Evolutionary conservation across 2,888 invertebrate genomes (phyloP), one percentile per base, ranked within the genome.

Genomic region (Cremastinae sp.): DNA sequence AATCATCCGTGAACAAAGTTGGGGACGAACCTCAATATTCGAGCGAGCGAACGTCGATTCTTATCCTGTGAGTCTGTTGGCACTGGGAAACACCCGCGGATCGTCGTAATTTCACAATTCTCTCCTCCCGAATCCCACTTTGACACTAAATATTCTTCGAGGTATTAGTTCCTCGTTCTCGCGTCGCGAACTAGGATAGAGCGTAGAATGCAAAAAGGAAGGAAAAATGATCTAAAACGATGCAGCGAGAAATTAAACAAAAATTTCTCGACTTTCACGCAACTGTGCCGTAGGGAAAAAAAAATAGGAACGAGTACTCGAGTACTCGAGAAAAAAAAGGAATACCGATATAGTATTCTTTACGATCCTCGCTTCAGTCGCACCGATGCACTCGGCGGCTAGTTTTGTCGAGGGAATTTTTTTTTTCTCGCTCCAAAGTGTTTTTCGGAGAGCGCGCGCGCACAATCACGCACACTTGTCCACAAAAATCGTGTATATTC

Each of bases 381-480:
- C 47, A 47, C 58, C 55, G 53, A 68, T 64, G 49, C 72, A 68
- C 65, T 65, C 71, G 14, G 55, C 53, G 45, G 69, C 69, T 56
- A 65, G 71, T 78, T 64, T 72, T 69, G 66, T 70, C 66, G 49
- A 43, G 41, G 49, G 10, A 20, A 16, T 45, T 66, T 45, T 58
- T 58, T 58, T 56, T 51, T 12, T 43, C 53, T 65, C 45, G 49
- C 49, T 58, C 58, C 68, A 39, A 49, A 49, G 58, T 59, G 68
- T 68, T 68, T 56, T 68, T 65, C 53, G 41, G 74, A 58, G 61
- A 68, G 56, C 73, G 65, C 77, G 72, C 75, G 58, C 79, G 45
- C 68, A 28, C 58, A 22, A 37, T 18, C 45, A 65, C 49, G 43
- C 61, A 39, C 55, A 66, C 64, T 45, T 35, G 37, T 43, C 37